Evolutionary conservation across 1,140 invertebrate genomes (phyloP).

Genomic region (Dreissena polymorpha): DNA sequence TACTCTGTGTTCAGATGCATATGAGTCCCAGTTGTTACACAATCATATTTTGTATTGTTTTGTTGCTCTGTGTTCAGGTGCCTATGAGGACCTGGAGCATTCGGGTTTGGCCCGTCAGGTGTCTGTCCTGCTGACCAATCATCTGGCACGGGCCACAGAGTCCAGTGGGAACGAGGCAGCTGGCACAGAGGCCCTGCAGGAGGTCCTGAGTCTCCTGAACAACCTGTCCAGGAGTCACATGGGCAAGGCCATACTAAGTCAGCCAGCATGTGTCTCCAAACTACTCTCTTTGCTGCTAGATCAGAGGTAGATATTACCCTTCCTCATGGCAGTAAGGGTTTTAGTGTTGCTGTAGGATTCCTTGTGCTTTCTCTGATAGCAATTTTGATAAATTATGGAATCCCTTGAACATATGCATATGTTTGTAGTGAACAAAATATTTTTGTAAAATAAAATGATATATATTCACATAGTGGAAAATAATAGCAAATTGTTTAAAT

Average conservation of each 20-base stretch:
- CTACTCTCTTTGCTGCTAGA: slow-evolving; percentile 78
- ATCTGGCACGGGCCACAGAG: slow-evolving; percentile 78
- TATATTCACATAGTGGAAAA: no score
- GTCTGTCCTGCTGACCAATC: slow-evolving; percentile 78
- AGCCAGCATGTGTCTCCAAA: slow-evolving; percentile 79
- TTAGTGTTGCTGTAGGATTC: not conserved
- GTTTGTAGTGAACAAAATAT: no score
- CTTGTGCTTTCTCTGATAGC: no score
- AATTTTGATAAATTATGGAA: no score
- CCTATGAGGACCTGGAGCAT: slow-evolving; percentile 75
- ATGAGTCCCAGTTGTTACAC: no score
- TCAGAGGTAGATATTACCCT: slow-evolving; percentile 69
- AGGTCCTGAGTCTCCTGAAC: slow-evolving; percentile 78
- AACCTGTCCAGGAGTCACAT: slow-evolving; percentile 77
- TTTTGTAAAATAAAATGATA: no score
- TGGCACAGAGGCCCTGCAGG: slow-evolving; percentile 77
- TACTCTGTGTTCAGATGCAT: no score
- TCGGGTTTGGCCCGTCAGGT: slow-evolving; percentile 79
- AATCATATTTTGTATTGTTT: no score
- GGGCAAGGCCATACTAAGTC: slow-evolving; percentile 79
- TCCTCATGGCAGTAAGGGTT: not conserved
- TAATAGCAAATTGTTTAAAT: no score
- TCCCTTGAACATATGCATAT: no score
- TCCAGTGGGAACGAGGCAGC: slow-evolving; percentile 76
- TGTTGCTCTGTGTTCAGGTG: slow-evolving; percentile 53